Evolutionary conservation across 1,140 invertebrate genomes (phyloP).

Genomic region (Choristoneura fumiferana): DNA sequence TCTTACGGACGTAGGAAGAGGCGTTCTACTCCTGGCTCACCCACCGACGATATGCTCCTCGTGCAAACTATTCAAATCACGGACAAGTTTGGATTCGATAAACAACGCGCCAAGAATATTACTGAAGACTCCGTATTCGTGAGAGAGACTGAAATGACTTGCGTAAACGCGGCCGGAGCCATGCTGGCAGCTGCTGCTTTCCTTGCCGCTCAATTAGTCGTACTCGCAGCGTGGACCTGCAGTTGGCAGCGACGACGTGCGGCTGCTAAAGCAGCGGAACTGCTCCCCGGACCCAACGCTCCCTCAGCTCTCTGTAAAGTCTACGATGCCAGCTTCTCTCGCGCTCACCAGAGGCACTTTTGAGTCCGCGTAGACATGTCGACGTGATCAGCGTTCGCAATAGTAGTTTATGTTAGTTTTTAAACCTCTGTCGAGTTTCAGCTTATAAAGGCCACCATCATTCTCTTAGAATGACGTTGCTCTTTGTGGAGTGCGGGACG

Average conservation of each 20-base stretch:
- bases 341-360: conserved; percentile 88
- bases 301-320: conserved; percentile 89
- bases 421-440: conserved; percentile 68
- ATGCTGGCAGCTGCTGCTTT: conserved; percentile 91
- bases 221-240: conserved; percentile 90
- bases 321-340: conserved; percentile 87
- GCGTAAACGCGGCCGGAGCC: conserved; percentile 88
- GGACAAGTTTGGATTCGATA: conserved; percentile 93
- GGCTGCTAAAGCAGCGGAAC: conserved; percentile 76
- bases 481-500: conserved; percentile 52
- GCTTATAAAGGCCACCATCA: conserved; percentile 43
- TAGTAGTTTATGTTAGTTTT: conserved; percentile 72
- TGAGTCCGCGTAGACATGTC: conserved; percentile 75
- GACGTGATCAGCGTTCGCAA: conserved; percentile 67
- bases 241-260: conserved; percentile 88
- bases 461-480: conserved; percentile 33
- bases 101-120: conserved; percentile 72
- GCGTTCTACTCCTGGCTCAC: conserved; percentile 73
- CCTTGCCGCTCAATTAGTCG: conserved; percentile 88
- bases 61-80: conserved; percentile 95
- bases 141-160: conserved; percentile 78
- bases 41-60: conserved; percentile 90
- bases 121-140: conserved; percentile 81
- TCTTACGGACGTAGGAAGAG: conserved; percentile 89
- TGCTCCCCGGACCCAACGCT: conserved; percentile 73